Conservation (phyloP, 2,797 vertebrate species). For the Dallia pectoralis region DNA sequence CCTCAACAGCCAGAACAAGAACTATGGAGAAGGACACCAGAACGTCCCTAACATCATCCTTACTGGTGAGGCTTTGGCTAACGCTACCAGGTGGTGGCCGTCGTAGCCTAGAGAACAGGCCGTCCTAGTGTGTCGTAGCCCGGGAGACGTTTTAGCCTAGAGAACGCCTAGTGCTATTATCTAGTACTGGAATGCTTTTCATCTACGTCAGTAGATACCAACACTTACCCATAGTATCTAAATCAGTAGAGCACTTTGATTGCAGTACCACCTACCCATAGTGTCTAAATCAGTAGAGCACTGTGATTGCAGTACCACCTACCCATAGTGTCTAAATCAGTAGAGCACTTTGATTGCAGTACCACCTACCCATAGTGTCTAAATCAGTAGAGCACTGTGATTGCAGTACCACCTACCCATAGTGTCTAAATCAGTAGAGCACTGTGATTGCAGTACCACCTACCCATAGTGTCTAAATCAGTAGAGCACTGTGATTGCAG, state of each 20-base stretch:
- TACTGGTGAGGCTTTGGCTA: slow-evolving; percentile 71
- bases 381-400: neutral
- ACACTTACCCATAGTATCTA: neutral
- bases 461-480: neutral
- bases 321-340: neutral
- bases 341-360: neutral
- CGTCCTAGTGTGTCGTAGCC: too few species aligned
- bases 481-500: neutral
- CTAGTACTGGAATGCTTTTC: neutral
- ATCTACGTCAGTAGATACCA: neutral
- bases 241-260: neutral
- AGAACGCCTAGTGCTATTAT: neutral
- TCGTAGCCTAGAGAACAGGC: too few species aligned
- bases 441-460: neutral
- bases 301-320: neutral
- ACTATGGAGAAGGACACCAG: slow-evolving; percentile 66
- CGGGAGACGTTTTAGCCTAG: too few species aligned
- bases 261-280: neutral
- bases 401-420: too few species aligned
- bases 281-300: neutral
- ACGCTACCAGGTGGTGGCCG: neutral
- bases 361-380: neutral
- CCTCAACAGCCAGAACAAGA: slow-evolving; percentile 76
- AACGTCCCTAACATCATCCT: slow-evolving; percentile 87
- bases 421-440: neutral